A percentile compares a stretch with the other conserved stretches of the same genome.
Conservation (phyloP, 2,797 vertebrate genomes). For the Trichosurus vulpecula region DNA sequence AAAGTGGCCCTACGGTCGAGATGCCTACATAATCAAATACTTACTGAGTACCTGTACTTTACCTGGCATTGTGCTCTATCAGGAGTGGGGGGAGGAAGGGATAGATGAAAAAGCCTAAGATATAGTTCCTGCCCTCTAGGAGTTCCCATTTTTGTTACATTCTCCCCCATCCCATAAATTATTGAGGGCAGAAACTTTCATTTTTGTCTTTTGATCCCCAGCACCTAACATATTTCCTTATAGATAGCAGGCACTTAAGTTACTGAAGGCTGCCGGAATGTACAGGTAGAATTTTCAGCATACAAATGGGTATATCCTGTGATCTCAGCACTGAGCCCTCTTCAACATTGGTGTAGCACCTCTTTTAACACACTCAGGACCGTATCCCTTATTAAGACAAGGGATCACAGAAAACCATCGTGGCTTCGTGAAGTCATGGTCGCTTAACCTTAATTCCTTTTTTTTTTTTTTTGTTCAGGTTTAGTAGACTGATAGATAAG, state of each 20-base stretch:
- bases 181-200: not conserved
- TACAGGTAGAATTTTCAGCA: not conserved
- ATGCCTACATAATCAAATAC: not conserved
- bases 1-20: not conserved
- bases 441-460: not conserved
- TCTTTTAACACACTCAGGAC: not conserved
- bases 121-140: not conserved
- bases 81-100: not conserved
- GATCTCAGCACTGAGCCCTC: not conserved
- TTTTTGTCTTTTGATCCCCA: not conserved
- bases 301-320: not conserved
- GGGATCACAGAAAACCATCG: not conserved
- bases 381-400: not conserved
- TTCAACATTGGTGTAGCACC: not conserved
- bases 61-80: not conserved
- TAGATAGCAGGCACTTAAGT: not conserved
- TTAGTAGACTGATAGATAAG: not conserved
- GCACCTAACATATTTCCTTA: not conserved
- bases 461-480: not conserved
- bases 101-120: not conserved
- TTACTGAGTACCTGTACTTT: not conserved
- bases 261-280: not conserved
- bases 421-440: not conserved
- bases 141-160: not conserved
- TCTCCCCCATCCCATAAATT: not conserved